Evolutionary conservation across 2,797 vertebrate species (phyloP), one percentile per base, ranked within the genome.

Genomic region (Pantherophis alleghaniensis): DNA sequence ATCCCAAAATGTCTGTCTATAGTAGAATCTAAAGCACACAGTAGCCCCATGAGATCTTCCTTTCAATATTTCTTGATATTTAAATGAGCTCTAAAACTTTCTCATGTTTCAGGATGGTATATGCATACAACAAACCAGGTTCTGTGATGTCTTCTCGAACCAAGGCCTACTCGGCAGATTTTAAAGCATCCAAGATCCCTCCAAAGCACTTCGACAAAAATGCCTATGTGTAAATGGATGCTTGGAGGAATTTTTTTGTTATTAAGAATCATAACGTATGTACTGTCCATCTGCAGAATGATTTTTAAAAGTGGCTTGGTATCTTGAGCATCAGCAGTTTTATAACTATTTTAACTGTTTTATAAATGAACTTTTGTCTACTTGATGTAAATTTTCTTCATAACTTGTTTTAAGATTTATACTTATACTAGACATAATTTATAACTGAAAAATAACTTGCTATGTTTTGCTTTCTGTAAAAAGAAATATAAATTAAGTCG

Each of bases 161-260:
- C 18, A 98, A 98, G 96, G 97, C 97, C 56, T 98, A 97, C 66
- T 94, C 98, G 89, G 96, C 96, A 87, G 98, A 98, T 92, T 96
- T 96, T 88, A 97, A 96, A 28, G 92, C 96, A 28, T 94, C 96
- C 97, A 97, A 97, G 96, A 97, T 56, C 95, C 96, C 98, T 91
- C 98, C 99, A n/a, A 98, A 98, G 95, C 98, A 99, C 95, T 99
- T 99, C 96, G 99, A 99, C 97, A 99, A 99, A 97, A 99, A 99
- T 1, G 98, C 97, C 42, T 99, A 99, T 1, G 99, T 99, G 93
- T 99, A 96, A 9, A 13, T 20, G 28, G 16, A 89, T 61, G 94
- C 93, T 60, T 88, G 61, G 79, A 86, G 93, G 94, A 95, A 55
- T 37, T 20, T 94, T 93, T 47, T 94, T 3, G 18, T 63, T 28